Conservation (phyloP, 1,140 invertebrate species). For the Caligus rogercresseyi region DNA sequence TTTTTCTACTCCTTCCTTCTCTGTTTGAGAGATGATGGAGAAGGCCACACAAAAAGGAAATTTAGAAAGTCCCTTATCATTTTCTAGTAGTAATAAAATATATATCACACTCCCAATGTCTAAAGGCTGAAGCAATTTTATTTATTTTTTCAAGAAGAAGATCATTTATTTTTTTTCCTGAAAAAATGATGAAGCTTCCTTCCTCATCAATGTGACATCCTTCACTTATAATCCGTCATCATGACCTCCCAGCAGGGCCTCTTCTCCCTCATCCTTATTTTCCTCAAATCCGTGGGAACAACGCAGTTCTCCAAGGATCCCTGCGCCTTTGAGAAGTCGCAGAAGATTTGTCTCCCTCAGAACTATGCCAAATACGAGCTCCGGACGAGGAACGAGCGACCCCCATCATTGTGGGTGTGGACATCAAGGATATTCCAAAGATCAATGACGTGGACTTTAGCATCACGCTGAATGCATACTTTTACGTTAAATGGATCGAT, state of each 20-base stretch:
- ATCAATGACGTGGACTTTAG: constrained; percentile 15
- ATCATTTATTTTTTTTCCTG: no score
- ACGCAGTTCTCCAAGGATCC: neutral
- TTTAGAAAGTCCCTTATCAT: neutral
- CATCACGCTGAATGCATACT: constrained; percentile 17
- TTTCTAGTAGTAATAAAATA: no score
- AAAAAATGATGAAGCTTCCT: no score
- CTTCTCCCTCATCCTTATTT: neutral
- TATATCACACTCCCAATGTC: no score
- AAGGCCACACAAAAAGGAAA: no score
- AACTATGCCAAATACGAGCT: constrained; percentile 15
- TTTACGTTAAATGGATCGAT: constrained; percentile 16
- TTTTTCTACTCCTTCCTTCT: neutral
- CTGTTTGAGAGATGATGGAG: neutral
- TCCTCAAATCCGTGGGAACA: neutral
- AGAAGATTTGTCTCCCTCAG: constrained; percentile 8
- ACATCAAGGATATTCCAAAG: constrained; percentile 19
- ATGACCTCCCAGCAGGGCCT: no score
- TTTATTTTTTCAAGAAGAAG: no score
- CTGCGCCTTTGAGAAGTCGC: neutral
- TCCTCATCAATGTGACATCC: no score
- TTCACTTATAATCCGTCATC: no score
- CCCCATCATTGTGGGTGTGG: constrained; percentile 6
- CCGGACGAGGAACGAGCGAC: constrained; percentile 7
- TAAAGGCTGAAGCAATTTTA: no score